Evolutionary conservation across 2,113 vertebrate species (phyloP).

Genomic region (Trichechus manatus): DNA sequence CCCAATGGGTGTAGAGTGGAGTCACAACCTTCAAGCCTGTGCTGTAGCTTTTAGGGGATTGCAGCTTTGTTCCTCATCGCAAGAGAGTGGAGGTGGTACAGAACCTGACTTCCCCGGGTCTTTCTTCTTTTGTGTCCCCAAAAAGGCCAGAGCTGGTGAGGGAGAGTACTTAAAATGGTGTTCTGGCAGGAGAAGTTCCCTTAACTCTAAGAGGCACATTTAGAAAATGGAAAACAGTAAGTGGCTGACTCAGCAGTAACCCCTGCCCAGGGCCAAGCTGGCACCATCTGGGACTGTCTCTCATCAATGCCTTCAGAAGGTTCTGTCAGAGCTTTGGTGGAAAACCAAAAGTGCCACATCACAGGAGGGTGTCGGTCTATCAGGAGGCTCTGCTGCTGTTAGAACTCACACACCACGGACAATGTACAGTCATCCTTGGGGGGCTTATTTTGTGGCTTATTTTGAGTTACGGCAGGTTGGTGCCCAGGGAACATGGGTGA

Average conservation of each 20-base stretch:
- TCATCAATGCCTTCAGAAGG: not conserved
- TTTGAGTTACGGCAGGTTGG: not conserved
- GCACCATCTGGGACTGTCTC: not conserved
- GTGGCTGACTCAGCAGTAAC: not conserved
- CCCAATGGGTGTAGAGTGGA: not conserved
- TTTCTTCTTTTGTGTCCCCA: not conserved
- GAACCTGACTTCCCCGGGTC: rapidly evolving
- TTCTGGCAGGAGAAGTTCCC: not conserved
- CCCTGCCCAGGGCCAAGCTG: not conserved
- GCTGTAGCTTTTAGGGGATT: not conserved
- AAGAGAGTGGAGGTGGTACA: not conserved
- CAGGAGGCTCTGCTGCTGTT: not conserved
- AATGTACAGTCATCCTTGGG: not conserved
- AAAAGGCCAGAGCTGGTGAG: not conserved
- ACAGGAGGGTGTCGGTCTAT: rapidly evolving
- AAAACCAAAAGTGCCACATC: not conserved
- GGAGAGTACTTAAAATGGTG: not conserved
- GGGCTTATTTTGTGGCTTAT: not conserved
- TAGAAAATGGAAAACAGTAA: slow-evolving; percentile 10
- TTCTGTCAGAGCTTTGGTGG: not conserved
- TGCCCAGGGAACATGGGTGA: not conserved
- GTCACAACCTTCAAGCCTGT: too few relatives aligned
- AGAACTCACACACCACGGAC: rapidly evolving
- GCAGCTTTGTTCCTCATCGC: rapidly evolving
- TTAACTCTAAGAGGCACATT: slow-evolving; percentile 10